Percentiles rank a stretch among this genome's conserved stretches.
Evolutionary conservation across 1,140 invertebrate species (phyloP).

Genomic region (Sminthurides bifidus): DNA sequence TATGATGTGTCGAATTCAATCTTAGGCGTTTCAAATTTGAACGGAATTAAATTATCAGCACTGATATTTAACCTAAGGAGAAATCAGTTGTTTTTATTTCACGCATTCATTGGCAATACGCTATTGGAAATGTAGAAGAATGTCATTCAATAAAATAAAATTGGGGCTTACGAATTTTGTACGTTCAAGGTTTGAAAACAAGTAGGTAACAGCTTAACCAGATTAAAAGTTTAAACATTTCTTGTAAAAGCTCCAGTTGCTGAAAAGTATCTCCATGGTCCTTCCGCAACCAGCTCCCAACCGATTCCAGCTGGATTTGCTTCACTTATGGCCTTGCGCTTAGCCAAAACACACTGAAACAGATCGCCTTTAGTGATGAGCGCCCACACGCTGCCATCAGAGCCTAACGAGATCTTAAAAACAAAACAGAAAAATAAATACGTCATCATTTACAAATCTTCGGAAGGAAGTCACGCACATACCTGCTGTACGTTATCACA

Average conservation of each 20-base stretch:
- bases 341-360: slow-evolving; percentile 20
- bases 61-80: no score
- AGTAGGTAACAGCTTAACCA: no score
- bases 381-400: slow-evolving; percentile 20
- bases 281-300: slow-evolving; percentile 23
- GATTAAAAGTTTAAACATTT: no score
- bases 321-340: slow-evolving; percentile 11
- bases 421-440: background rate
- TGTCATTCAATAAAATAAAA: no score
- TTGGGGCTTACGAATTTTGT: no score
- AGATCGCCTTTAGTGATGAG: slow-evolving; percentile 19
- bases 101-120: no score
- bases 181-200: no score
- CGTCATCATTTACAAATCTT: background rate
- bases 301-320: slow-evolving; percentile 22
- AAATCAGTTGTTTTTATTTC: no score
- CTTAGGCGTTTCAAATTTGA: no score
- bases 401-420: slow-evolving; percentile 15
- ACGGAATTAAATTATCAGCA: no score
- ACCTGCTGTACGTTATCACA: slow-evolving; percentile 25
- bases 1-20: no score
- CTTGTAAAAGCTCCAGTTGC: slow-evolving; percentile 13
- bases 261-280: slow-evolving; percentile 21
- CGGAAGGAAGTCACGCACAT: background rate
- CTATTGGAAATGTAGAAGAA: no score